phyloP scores from a whole-genome alignment of 2,797 vertebrate genomes.

The Urophycis tenuis region DNA sequence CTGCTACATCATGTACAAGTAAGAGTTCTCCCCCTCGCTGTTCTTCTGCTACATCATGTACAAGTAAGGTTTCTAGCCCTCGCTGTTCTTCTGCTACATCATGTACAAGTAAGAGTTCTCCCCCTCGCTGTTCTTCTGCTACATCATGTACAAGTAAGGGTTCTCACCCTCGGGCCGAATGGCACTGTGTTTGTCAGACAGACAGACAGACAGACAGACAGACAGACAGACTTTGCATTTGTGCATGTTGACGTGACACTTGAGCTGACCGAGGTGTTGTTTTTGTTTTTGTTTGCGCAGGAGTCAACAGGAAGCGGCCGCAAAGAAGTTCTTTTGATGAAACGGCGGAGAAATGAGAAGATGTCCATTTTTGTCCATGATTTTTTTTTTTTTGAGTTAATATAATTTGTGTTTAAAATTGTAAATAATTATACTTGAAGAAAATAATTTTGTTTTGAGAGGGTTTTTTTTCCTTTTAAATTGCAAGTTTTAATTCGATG shows the following conservation, averaged over 20 bases:
- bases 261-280: background rate
- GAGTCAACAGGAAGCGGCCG: slow-evolving; percentile 97
- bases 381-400: slow-evolving; percentile 36
- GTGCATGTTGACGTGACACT: background rate
- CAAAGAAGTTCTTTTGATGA: slow-evolving; percentile 99
- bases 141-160: slow-evolving; percentile 79
- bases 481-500: slow-evolving; percentile 64
- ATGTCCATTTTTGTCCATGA: slow-evolving; percentile 56
- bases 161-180: background rate
- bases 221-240: no score
- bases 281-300: slow-evolving; percentile 58
- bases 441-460: slow-evolving; percentile 46
- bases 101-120: slow-evolving; percentile 83
- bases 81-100: slow-evolving; percentile 85
- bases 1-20: slow-evolving; percentile 84
- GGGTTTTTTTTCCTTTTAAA: slow-evolving; percentile 49
- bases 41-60: slow-evolving; percentile 95
- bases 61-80: slow-evolving; percentile 10
- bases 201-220: no score
- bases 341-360: slow-evolving; percentile 68
- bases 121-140: slow-evolving; percentile 78
- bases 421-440: slow-evolving; percentile 87
- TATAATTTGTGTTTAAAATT: slow-evolving; percentile 66
- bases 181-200: no score
- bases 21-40: slow-evolving; percentile 39